Evolutionary conservation across 2,113 vertebrate species (phyloP).

Genomic region (Nycticryphes semicollaris): DNA sequence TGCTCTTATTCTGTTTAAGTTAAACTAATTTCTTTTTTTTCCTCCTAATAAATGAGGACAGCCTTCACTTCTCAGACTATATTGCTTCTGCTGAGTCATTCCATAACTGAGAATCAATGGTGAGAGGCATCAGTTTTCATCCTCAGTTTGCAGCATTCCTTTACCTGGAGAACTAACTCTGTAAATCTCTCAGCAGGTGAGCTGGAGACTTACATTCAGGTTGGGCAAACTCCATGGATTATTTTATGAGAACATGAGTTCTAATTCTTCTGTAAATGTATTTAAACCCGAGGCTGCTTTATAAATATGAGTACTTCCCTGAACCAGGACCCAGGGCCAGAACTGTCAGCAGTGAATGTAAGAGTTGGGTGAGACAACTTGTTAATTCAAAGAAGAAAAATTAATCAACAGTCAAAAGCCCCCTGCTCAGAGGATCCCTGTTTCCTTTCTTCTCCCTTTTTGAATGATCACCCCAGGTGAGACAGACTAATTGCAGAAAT

Average conservation of each 20-base stretch:
- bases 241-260: background rate
- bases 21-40: background rate
- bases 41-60: background rate
- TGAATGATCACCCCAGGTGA: background rate
- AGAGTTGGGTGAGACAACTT: background rate
- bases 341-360: background rate
- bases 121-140: background rate
- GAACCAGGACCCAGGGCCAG: background rate
- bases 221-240: slow-evolving; percentile 3
- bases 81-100: slow-evolving; percentile 45
- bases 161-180: background rate
- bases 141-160: background rate
- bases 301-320: background rate
- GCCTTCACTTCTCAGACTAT: background rate
- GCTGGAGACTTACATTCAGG: background rate
- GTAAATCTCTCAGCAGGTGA: slow-evolving; percentile 22
- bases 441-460: background rate
- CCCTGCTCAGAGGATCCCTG: background rate
- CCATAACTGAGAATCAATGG: background rate
- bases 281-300: background rate
- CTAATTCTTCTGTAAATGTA: background rate
- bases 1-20: background rate
- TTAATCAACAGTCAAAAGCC: background rate
- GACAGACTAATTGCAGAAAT: background rate
- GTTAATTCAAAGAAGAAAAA: background rate